Conservation (phyloP, 1,140 invertebrate genomes). For the Dendroctonus valens region DNA sequence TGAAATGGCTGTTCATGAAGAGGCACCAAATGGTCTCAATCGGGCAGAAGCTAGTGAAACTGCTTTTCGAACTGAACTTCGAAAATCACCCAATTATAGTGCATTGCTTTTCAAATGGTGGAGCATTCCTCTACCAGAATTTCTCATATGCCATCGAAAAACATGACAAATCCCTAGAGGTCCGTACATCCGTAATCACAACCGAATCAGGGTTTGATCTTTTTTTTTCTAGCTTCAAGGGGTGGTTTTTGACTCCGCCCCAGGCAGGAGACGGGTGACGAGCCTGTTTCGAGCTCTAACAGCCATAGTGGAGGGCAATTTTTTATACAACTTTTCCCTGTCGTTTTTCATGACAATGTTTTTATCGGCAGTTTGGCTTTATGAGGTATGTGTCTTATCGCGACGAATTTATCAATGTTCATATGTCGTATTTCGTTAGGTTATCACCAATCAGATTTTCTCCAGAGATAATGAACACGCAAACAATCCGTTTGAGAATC, state of each 20-base stretch:
- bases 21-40: slow-evolving; percentile 60
- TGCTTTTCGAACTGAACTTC: slow-evolving; percentile 66
- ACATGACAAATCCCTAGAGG: slow-evolving; percentile 52
- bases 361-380: slow-evolving; percentile 60
- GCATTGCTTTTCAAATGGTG: slow-evolving; percentile 80
- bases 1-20: slow-evolving; percentile 65
- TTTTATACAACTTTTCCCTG: slow-evolving; percentile 55
- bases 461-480: slow-evolving; percentile 45
- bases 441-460: slow-evolving; percentile 47
- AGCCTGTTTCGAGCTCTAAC: slow-evolving; percentile 60
- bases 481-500: slow-evolving; percentile 54
- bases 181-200: slow-evolving; percentile 25
- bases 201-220: neutral
- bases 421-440: slow-evolving; percentile 38
- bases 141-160: slow-evolving; percentile 60
- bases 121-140: slow-evolving; percentile 67
- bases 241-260: slow-evolving; percentile 74
- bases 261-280: slow-evolving; percentile 61
- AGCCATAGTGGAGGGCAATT: slow-evolving; percentile 58
- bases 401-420: neutral
- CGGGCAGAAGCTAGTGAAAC: slow-evolving; percentile 65
- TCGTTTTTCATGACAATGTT: slow-evolving; percentile 59
- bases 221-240: slow-evolving; percentile 60
- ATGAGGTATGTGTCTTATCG: slow-evolving; percentile 50
- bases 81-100: slow-evolving; percentile 72